These are phyloP conservation scores for Leucozona laternaria DNA, from an alignment of 2,888 invertebrate genomes.

Conservation along the genomic window DNA sequence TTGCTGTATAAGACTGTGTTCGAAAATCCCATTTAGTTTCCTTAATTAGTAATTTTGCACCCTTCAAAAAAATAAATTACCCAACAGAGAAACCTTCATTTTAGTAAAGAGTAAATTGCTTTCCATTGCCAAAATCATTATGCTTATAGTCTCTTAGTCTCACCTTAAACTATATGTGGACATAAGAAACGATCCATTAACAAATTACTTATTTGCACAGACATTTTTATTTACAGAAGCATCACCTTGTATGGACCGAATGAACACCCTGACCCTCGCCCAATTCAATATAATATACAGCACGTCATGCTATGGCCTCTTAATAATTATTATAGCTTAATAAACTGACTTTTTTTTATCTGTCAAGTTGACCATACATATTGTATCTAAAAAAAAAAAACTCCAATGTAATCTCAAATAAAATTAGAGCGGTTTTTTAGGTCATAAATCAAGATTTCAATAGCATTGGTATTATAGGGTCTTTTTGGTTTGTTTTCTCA, in stretches of 20 bases:
- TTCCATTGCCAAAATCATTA: conserved; percentile 26
- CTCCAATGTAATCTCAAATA: conserved; percentile 5
- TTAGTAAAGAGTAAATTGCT: conserved; percentile 25
- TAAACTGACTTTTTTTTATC: conserved; percentile 6
- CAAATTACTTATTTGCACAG: conserved; percentile 50
- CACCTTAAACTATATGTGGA: conserved; percentile 28
- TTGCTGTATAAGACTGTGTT: no score
- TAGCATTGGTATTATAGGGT: background rate
- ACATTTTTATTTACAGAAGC: conserved; percentile 51
- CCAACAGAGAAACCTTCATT: conserved; percentile 8
- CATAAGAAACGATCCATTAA: conserved; percentile 38
- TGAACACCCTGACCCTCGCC: conserved; percentile 64
- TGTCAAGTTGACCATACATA: conserved; percentile 22
- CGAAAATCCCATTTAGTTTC: no score
- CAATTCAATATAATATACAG: conserved; percentile 37
- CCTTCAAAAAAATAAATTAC: background rate
- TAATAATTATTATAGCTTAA: conserved; percentile 36
- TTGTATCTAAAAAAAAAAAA: conserved; percentile 27
- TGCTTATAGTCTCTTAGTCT: background rate
- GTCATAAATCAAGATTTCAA: conserved; percentile 37
- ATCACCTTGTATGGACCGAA: conserved; percentile 51
- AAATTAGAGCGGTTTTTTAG: conserved; percentile 37
- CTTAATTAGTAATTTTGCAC: no score
- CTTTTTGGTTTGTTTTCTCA: background rate
- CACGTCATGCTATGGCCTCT: conserved; percentile 35